phyloP scores from a whole-genome alignment of 1,140 invertebrate species.

The Chironomus tepperi region DNA sequence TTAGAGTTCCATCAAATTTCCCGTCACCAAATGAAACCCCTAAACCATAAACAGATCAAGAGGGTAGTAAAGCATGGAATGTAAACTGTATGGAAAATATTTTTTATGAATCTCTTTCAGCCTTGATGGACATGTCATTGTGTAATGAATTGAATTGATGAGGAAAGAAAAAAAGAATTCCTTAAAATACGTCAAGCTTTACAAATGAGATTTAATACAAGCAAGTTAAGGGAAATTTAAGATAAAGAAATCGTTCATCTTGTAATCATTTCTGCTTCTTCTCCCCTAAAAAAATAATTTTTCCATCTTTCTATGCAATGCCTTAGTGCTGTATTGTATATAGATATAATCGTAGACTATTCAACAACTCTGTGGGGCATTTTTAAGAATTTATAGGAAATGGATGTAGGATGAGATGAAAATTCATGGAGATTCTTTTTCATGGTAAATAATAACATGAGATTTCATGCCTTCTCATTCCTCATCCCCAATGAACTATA shows the following conservation, averaged over 20 bases:
- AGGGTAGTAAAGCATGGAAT: too few relatives aligned
- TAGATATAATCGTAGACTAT: not conserved
- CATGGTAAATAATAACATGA: conserved; percentile 9
- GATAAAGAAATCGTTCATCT: not conserved
- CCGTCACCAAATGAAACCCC: too few relatives aligned
- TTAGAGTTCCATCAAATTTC: too few relatives aligned
- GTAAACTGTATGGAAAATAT: not conserved
- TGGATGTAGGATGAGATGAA: not conserved
- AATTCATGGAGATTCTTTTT: not conserved
- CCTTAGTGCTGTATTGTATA: too few relatives aligned
- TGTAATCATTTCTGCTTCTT: not conserved
- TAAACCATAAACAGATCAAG: too few relatives aligned
- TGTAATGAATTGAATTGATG: conserved; percentile 14
- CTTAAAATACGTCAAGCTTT: not conserved
- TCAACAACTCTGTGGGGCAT: conserved; percentile 1
- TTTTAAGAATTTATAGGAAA: conserved; percentile 9
- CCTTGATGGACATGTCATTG: conserved; percentile 6
- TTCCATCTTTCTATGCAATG: too few relatives aligned
- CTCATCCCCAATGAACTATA: not conserved
- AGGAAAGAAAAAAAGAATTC: not conserved
- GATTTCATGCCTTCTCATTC: not conserved
- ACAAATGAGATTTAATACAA: not conserved
- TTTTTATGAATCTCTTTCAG: not conserved
- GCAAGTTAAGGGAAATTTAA: not conserved
- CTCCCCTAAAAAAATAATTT: too few relatives aligned